These are phyloP conservation scores for Ferrisia virgata DNA, from an alignment of 2,888 invertebrate species.

Conservation along the genomic window DNA sequence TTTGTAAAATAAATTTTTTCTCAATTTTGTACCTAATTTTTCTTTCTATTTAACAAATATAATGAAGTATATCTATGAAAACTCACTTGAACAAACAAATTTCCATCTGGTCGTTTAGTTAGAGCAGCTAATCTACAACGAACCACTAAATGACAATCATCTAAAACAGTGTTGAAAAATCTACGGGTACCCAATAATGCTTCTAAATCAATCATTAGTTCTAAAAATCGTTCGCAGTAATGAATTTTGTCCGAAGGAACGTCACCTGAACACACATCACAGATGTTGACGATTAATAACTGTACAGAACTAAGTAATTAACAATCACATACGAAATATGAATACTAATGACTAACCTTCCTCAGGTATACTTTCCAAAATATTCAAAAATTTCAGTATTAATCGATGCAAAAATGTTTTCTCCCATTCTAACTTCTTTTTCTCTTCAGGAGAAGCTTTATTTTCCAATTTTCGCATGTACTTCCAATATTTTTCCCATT, in stretches of 20 bases:
- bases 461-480: slow-evolving; percentile 66
- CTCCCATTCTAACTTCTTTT: slow-evolving; percentile 76
- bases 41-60: neutral
- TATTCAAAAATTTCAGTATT: slow-evolving; percentile 81
- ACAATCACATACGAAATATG: neutral
- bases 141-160: slow-evolving; percentile 90
- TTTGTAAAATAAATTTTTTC: neutral
- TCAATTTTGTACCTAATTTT: neutral
- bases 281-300: no score
- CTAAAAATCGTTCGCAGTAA: slow-evolving; percentile 93
- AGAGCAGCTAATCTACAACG: slow-evolving; percentile 80
- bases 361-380: slow-evolving; percentile 71
- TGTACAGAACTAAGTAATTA: no score
- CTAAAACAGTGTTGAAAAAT: slow-evolving; percentile 94
- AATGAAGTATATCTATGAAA: no score
- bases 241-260: slow-evolving; percentile 59
- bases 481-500: slow-evolving; percentile 90
- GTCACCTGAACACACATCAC: slow-evolving; percentile 50
- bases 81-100: slow-evolving; percentile 86
- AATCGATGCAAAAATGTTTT: slow-evolving; percentile 78
- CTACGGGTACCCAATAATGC: slow-evolving; percentile 91
- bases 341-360: slow-evolving; percentile 56
- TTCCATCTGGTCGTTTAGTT: slow-evolving; percentile 73
- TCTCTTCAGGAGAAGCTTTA: slow-evolving; percentile 67
- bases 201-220: slow-evolving; percentile 93